Base-by-base conservation (phyloP, 2,888 invertebrate genomes). In the Acrobeloides nanus region DNA sequence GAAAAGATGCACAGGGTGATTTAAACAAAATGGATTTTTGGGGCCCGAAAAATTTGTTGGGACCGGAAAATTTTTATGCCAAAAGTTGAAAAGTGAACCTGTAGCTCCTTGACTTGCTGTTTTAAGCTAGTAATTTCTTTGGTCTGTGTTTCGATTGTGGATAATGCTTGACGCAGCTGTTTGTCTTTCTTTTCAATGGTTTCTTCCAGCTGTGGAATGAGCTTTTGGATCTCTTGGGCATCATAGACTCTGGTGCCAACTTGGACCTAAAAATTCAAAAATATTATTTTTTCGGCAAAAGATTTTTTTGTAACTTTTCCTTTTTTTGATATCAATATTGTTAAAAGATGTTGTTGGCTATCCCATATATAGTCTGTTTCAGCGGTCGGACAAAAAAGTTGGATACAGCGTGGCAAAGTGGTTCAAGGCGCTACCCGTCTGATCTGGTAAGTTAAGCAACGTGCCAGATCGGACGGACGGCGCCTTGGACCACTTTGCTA, bases 101-200 rank as follows among this genome's bases (percentile, higher is more conserved):
- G 70, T 18, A 68, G 46, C 8, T 57, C 48, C 23, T 61, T 64
- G 47, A 78, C 75, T 58, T 78, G 76, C 18, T 63, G 67, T 52
- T 76, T 75, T 26, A 78, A 63, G 42, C 74, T 68, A n/a, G 64
- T 55, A 25, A 77, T 72, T 23, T 68, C 55, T 47, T 73, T 68
- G 26, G 62, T 64, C 45, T 75, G 74, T 23, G 70, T 71, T 37
- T 69, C 70, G 23, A 76, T 59, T 34, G 74, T 71, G 3, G 58
- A 34, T 44, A 68, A 64, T 24, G 68, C 61, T 42, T 71, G 71
- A 24, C 62, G 57, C 20, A 71, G 41, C 34, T 61, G 61, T 10
- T 53, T 57, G 50, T 71, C 71, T 42, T 65, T 49, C 32, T 60
- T 57, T 47, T 63, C 64, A 33, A 62, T 40, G 1, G 55, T 43